Conservation (phyloP, 2,113 vertebrate genomes). For the Colossoma macropomum region DNA sequence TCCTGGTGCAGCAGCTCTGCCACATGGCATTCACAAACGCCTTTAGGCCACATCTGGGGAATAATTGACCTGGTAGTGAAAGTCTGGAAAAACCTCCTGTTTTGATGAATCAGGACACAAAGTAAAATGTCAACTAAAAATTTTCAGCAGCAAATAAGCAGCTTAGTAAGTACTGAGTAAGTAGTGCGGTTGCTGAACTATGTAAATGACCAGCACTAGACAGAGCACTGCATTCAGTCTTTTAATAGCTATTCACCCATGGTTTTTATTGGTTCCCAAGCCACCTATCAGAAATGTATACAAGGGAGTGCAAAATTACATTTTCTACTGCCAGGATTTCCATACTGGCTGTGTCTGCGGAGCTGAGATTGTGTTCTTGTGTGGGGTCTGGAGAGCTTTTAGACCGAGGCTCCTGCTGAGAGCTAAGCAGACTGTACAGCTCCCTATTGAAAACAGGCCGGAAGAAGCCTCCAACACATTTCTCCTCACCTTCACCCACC, state of each 20-base stretch:
- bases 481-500: neutral
- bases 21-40: neutral
- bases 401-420: neutral
- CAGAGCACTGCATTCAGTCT: neutral
- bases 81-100: neutral
- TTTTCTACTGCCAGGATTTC: neutral
- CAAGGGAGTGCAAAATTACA: neutral
- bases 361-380: neutral
- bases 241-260: neutral
- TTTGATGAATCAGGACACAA: neutral
- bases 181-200: neutral
- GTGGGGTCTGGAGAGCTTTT: neutral
- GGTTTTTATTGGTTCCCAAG: conserved; percentile 2
- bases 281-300: neutral
- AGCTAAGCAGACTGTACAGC: neutral
- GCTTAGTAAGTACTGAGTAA: neutral
- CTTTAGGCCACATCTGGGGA: conserved; percentile 1
- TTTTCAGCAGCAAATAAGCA: neutral
- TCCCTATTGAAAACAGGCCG: neutral
- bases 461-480: neutral
- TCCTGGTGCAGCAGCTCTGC: neutral
- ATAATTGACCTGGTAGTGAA: neutral
- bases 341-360: neutral
- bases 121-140: neutral
- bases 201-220: neutral